Evolutionary conservation across 2,888 invertebrate genomes (phyloP).

Genomic region (Margaritifera margaritifera): DNA sequence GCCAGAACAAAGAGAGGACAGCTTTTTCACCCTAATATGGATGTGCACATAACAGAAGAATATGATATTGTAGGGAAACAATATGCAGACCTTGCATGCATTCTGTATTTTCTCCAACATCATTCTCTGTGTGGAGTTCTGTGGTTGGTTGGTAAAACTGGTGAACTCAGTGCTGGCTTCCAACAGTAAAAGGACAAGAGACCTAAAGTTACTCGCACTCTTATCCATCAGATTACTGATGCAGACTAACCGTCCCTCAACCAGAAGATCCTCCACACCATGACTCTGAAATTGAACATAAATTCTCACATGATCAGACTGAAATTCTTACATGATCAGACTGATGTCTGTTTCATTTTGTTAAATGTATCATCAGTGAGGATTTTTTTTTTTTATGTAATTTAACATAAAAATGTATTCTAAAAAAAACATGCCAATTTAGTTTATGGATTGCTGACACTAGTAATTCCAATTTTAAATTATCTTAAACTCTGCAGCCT

Average conservation of each 20-base stretch:
- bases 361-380: not conserved
- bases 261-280: constrained; percentile 44
- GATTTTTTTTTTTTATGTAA: not conserved
- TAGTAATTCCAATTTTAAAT: too few relatives aligned
- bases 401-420: not conserved
- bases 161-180: constrained; percentile 47
- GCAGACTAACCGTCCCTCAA: constrained; percentile 42
- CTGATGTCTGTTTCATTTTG: not conserved
- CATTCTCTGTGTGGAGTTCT: constrained; percentile 39
- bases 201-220: constrained; percentile 14
- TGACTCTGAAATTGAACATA: constrained; percentile 40
- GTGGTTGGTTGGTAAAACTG: constrained; percentile 36
- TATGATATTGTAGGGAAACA: not conserved
- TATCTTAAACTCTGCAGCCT: too few relatives aligned
- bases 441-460: too few relatives aligned
- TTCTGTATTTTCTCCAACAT: constrained; percentile 32
- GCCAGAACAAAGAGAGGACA: not conserved
- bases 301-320: not conserved
- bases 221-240: constrained; percentile 53
- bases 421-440: not conserved
- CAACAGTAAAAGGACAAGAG: constrained; percentile 27
- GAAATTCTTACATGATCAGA: not conserved
- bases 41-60: not conserved
- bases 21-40: not conserved
- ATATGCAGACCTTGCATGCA: constrained; percentile 24